Evolutionary conservation across 2,113 vertebrate genomes (phyloP).

Genomic region (Lates calcarifer): DNA sequence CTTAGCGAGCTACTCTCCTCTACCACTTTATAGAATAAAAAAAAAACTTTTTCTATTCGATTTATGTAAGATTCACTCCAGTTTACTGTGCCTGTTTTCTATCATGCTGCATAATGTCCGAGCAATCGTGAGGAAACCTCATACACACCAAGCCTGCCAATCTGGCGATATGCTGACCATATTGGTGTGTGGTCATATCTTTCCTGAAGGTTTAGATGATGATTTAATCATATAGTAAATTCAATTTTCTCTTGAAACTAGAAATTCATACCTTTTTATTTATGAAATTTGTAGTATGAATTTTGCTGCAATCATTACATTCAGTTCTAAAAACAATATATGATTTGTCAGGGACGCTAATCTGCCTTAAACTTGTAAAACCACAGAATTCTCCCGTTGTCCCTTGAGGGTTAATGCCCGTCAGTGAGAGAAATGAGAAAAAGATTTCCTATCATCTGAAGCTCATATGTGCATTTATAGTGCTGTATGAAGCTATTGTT

Average conservation of each 20-base stretch:
- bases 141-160: constrained; percentile 5
- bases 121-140: constrained; percentile 4
- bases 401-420: constrained; percentile 35
- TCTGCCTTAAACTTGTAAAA: constrained; percentile 48
- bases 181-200: not conserved
- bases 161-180: constrained; percentile 6
- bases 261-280: not conserved
- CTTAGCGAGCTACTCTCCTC: constrained; percentile 29
- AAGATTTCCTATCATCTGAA: constrained; percentile 29
- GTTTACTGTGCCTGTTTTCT: constrained; percentile 26
- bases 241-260: not conserved
- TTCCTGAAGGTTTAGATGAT: not conserved
- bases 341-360: constrained; percentile 46
- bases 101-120: constrained; percentile 32
- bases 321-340: constrained; percentile 8
- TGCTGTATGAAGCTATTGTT: not conserved
- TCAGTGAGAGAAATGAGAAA: constrained; percentile 40
- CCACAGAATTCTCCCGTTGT: not conserved
- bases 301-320: not conserved
- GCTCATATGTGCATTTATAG: constrained; percentile 33
- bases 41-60: constrained; percentile 34
- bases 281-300: not conserved
- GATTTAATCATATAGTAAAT: not conserved
- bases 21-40: constrained; percentile 25
- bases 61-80: constrained; percentile 49